These are phyloP conservation scores for Melanargia galathea DNA, from an alignment of 2,888 invertebrate genomes.

Conservation along the genomic window DNA sequence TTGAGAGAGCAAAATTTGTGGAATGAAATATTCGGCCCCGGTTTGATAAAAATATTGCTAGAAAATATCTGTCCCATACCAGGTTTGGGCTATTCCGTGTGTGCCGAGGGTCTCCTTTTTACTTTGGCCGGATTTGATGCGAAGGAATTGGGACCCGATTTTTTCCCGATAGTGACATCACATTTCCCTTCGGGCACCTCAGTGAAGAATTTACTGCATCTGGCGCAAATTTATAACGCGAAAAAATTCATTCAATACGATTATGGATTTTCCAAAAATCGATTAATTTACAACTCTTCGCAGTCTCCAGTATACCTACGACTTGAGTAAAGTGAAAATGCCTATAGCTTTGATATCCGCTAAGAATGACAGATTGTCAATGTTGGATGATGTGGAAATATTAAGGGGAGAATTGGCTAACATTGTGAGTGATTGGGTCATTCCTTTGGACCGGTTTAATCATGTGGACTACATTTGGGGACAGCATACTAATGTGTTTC, in stretches of 20 bases:
- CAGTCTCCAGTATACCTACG: conserved; percentile 52
- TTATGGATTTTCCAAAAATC: conserved; percentile 47
- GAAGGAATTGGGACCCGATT: neutral
- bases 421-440: conserved; percentile 40
- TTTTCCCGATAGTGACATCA: conserved; percentile 26
- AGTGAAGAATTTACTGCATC: conserved; percentile 50
- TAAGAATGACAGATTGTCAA: conserved; percentile 50
- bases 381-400: conserved; percentile 46
- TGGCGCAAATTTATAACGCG: conserved; percentile 45
- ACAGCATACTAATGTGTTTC: conserved; percentile 36
- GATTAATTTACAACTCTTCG: conserved; percentile 44
- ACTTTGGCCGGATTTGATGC: neutral
- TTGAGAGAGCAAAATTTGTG: neutral
- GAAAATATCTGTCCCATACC: neutral
- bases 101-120: neutral
- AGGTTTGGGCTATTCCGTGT: neutral
- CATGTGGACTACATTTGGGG: conserved; percentile 46
- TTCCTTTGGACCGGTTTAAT: conserved; percentile 33
- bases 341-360: conserved; percentile 48
- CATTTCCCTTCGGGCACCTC: conserved; percentile 56
- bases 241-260: conserved; percentile 51
- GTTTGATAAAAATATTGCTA: neutral
- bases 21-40: conserved; percentile 1
- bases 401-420: conserved; percentile 49
- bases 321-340: conserved; percentile 52